Evolutionary conservation across 2,113 vertebrate genomes (phyloP), one percentile per base, ranked within the genome.

Genomic region (Ammodytes dubius): DNA sequence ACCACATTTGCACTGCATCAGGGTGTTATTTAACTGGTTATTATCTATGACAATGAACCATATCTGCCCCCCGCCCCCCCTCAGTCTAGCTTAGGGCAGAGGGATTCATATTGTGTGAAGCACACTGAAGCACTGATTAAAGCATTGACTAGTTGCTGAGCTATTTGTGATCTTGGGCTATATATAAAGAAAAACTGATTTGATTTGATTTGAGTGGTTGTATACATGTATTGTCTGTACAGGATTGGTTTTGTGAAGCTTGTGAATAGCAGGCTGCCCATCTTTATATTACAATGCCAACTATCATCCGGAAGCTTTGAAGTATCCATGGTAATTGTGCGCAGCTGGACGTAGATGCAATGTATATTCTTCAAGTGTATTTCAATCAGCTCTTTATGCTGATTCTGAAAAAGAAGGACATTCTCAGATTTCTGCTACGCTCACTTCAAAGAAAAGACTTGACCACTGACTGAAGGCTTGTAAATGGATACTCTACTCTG

Each of bases 391-490:
- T 75, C 50, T 50, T 65, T 7, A 14, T n/a, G 40, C 12, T 11
- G 3, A 12, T 57, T 47, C 27, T 11, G 10, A 40, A 63, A 47
- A 14, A 5, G 7, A 42, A 53, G 0, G 9, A 11, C 37, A 61
- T 45, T 15, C 64, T 1, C 0, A 14, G 74, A n/a, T 59, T 37
- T 54, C 17, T 57, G 46, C 14, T 59, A 12, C 19, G 5, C 12
- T 39, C 27, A 74, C 8, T 74, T 81, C 74, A 71, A 67, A 74
- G 11, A 3, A 52, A 27, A 42, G 13, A 45, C 19, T 50, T 39
- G 14, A 13, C 72, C 65, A 11, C n/a, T 8, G 39, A 7, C 66
- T 37, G 13, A 15, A 7, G 14, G 6, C 42, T 68, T 42, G 46
- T 42, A 15, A 12, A 65, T 50, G 12, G 37, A 35, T 42, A 37